Conservation (phyloP, 2,113 vertebrate species). For the Lepus europaeus region DNA sequence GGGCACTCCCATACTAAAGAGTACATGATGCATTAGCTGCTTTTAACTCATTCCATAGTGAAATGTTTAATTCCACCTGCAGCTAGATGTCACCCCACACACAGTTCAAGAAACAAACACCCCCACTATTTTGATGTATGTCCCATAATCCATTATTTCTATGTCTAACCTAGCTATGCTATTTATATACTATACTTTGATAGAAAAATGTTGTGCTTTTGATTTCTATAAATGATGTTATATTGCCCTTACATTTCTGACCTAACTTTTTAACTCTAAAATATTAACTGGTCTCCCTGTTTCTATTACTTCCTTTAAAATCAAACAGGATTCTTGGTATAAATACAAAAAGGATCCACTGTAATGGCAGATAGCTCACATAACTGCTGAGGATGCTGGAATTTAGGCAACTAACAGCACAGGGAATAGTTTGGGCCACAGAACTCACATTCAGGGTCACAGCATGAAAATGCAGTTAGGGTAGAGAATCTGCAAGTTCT, state of each 20-base stretch:
- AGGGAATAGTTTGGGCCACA: neutral
- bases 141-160: neutral
- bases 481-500: neutral
- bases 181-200: neutral
- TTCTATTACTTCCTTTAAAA: constrained; percentile 12
- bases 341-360: constrained; percentile 1
- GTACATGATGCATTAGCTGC: neutral
- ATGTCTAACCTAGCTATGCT: neutral
- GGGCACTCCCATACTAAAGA: neutral
- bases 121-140: neutral
- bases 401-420: neutral
- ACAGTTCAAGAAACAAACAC: neutral
- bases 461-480: neutral
- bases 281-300: neutral
- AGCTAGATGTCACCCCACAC: neutral
- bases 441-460: neutral
- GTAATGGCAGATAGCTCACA: neutral
- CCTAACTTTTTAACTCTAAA: neutral
- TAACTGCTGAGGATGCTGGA: neutral
- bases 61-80: neutral
- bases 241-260: neutral
- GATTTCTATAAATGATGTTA: neutral
- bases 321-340: neutral
- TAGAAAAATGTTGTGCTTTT: constrained; percentile 1
- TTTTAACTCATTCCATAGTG: constrained; percentile 6